phyloP scores from a whole-genome alignment of 35 echinoderm and acorn worm species.

The Amphiura filiformis region DNA sequence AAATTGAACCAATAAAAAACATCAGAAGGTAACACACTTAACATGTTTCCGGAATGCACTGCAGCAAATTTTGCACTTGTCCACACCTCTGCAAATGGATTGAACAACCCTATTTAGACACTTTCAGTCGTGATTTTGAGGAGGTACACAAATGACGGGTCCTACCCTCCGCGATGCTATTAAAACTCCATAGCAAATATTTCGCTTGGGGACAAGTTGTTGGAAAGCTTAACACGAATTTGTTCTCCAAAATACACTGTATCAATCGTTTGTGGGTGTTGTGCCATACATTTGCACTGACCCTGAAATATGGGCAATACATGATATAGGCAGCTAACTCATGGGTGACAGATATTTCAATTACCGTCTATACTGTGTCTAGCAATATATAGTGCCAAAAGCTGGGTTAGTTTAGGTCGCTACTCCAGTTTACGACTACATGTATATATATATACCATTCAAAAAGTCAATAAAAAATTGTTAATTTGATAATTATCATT shows the following conservation, averaged over 20 bases:
- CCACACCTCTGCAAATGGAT: neutral
- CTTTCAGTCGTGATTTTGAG: too few species aligned
- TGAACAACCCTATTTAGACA: neutral
- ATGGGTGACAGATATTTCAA: too few species aligned
- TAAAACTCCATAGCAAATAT: constrained; percentile 3
- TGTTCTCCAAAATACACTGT: neutral
- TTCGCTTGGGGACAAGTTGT: neutral
- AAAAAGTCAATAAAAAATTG: too few species aligned
- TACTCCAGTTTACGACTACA: too few species aligned
- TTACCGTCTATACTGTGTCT: too few species aligned
- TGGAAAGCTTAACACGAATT: neutral
- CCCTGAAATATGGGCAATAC: neutral
- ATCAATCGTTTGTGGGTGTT: neutral
- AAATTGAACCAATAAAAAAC: too few species aligned
- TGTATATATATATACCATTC: too few species aligned
- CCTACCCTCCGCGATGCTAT: constrained; percentile 2
- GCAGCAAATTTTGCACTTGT: neutral
- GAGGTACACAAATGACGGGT: neutral
- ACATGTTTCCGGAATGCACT: neutral
- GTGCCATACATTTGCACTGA: neutral
- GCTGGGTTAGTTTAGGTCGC: too few species aligned
- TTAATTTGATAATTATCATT: too few species aligned
- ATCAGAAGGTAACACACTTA: too few species aligned
- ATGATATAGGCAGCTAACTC: too few species aligned
- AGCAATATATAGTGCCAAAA: too few species aligned